Percentiles rank a stretch among this genome's conserved stretches.
phyloP scores from a whole-genome alignment of 2,113 vertebrate genomes.

The Orcinus orca region DNA sequence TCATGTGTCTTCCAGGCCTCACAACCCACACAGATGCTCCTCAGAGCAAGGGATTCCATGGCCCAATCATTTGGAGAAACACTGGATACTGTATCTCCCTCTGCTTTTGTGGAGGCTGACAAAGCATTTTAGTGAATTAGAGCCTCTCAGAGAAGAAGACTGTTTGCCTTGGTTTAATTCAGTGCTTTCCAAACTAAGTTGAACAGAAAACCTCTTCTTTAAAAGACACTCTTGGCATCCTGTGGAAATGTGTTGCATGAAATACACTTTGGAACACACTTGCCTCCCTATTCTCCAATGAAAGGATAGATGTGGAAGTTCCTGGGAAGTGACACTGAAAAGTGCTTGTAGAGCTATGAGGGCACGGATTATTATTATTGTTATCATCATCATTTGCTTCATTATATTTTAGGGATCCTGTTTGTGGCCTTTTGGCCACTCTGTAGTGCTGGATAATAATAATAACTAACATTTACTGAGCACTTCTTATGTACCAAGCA shows the following conservation, averaged over 20 bases:
- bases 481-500: not conserved
- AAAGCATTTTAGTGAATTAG: not conserved
- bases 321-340: not conserved
- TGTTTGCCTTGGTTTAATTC: not conserved
- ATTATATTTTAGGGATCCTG: not conserved
- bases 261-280: not conserved
- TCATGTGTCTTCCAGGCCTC: not conserved
- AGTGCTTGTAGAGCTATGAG: not conserved
- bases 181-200: not conserved
- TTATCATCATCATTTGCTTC: not conserved
- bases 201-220: not conserved
- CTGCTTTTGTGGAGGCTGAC: not conserved
- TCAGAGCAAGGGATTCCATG: not conserved
- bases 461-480: not conserved
- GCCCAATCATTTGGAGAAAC: not conserved
- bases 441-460: not conserved
- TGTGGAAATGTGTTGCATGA: not conserved
- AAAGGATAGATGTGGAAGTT: not conserved
- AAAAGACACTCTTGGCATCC: not conserved
- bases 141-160: not conserved
- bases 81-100: not conserved
- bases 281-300: not conserved
- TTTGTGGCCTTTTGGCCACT: not conserved
- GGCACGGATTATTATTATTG: not conserved
- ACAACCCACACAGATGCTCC: not conserved